Conservation (phyloP, 53 echinoderm and acorn worm genomes). For the Paracentrotus lividus region DNA sequence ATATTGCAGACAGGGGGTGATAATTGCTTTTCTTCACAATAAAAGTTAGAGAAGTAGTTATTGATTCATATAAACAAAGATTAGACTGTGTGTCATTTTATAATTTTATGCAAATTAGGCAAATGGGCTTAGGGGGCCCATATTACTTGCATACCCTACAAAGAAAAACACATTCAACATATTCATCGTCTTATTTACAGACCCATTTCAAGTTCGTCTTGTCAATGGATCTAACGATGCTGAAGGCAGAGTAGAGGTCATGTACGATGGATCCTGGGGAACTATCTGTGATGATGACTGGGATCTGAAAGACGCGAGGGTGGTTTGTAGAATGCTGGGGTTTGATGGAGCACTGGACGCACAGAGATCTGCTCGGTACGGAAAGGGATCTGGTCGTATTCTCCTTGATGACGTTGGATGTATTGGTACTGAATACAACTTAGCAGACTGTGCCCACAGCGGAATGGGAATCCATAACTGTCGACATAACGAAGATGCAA, state of each 20-base stretch:
- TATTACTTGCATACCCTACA: no score
- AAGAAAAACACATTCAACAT: no score
- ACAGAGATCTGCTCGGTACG: neutral
- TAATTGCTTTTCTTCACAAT: no score
- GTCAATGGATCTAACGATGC: neutral
- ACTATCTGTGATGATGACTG: conserved; percentile 30
- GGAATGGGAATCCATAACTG: conserved; percentile 3
- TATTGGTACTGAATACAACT: neutral
- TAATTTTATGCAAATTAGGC: no score
- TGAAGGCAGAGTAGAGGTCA: conserved; percentile 12
- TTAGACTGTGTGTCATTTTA: no score
- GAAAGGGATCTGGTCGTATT: neutral
- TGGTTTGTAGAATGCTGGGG: conserved; percentile 27
- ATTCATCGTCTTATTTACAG: no score
- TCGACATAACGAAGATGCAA: neutral
- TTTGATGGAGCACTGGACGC: conserved; percentile 23
- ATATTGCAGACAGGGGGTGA: no score
- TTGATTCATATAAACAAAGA: no score
- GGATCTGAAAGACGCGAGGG: conserved; percentile 13
- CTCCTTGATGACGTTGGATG: neutral
- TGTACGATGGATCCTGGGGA: neutral
- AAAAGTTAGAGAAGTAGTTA: no score
- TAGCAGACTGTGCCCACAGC: neutral
- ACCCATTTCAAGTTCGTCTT: neutral
- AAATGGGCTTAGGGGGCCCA: no score